Evolutionary conservation across 2,797 vertebrate species (phyloP), one percentile per base, ranked within the genome.

Genomic region (Hydrolagus colliei): DNA sequence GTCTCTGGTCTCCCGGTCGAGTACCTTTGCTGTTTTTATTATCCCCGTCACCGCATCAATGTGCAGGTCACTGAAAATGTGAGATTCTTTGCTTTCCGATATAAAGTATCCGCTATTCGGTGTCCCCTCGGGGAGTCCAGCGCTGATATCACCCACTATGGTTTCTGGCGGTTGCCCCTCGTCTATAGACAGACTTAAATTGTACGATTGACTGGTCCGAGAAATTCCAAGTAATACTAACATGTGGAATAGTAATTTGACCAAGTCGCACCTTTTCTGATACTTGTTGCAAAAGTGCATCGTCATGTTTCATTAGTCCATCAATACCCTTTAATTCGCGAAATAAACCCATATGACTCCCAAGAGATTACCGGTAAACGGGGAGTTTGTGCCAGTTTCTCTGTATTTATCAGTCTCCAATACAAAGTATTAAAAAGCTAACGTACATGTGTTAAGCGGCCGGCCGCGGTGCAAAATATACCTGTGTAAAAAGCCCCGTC

Each of bases 1-100:
- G 8, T 94, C 93, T 77, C 93, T 92, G 85, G 85, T 92, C 92
- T 99, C 97, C 73, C 96, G 91, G 90, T 98, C 97, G 92, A 98
- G 91, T 7, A 92, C 77, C 85, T 93, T 88, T 0, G 96, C 95
- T 0, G 97, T 98, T 87, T 95, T 95, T 89, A 98, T 97, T 86
- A 97, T 91, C 86, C 97, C 97, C 0, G 95, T 96, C 91, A 95
- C 96, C 0, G 94, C 88, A 82, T 97, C 93, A 86, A 99, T 93
- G 72, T 97, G 95, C 90, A 98, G 90, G 87, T 97, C 97, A n/a
- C 92, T 92, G 88, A 97, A 93, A 87, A 99, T 92, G 2, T 94
- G 92, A 0, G 97, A 98, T 86, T 97, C 97, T 18, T 92, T 93
- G 86, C 94, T 95, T 88, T 98, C 97, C 0, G 97, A 98, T 87